phyloP scores from a whole-genome alignment of 2,797 vertebrate species.

The Artibeus lituratus region DNA sequence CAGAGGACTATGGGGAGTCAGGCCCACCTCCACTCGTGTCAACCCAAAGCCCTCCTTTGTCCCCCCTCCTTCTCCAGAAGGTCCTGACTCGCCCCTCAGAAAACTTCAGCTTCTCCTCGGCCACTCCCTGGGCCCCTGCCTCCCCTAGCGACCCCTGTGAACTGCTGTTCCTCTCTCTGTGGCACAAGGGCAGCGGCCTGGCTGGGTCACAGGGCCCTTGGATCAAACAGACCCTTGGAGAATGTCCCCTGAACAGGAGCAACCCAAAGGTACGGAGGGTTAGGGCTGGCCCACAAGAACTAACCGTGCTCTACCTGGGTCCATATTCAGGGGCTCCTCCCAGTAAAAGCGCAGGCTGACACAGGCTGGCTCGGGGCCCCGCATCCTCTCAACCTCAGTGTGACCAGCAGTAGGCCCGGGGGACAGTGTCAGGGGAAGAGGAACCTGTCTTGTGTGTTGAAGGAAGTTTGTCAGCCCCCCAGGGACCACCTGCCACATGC shows the following conservation, averaged over 20 bases:
- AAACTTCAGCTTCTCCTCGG: neutral
- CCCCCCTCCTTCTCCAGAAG: neutral
- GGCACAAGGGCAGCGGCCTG: neutral
- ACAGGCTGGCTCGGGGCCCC: too few relatives aligned
- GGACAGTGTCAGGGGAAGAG: neutral
- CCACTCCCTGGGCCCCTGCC: accelerated
- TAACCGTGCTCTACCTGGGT: accelerated
- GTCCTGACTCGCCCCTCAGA: neutral
- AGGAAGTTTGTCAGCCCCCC: neutral
- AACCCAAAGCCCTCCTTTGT: accelerated
- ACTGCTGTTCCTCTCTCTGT: neutral
- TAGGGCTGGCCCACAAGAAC: neutral
- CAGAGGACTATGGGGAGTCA: accelerated
- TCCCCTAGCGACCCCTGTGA: accelerated
- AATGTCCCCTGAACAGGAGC: neutral
- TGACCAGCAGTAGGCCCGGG: accelerated
- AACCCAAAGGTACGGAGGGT: neutral
- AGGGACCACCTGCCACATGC: neutral
- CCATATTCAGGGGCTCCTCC: accelerated
- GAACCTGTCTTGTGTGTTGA: neutral
- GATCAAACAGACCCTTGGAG: neutral
- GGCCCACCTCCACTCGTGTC: too few relatives aligned
- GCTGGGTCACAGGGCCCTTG: too few relatives aligned
- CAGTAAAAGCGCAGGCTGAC: accelerated
- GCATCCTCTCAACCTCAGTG: neutral